Base-by-base conservation (phyloP, 2,888 invertebrate species). In the Pediacus dermestoides region DNA sequence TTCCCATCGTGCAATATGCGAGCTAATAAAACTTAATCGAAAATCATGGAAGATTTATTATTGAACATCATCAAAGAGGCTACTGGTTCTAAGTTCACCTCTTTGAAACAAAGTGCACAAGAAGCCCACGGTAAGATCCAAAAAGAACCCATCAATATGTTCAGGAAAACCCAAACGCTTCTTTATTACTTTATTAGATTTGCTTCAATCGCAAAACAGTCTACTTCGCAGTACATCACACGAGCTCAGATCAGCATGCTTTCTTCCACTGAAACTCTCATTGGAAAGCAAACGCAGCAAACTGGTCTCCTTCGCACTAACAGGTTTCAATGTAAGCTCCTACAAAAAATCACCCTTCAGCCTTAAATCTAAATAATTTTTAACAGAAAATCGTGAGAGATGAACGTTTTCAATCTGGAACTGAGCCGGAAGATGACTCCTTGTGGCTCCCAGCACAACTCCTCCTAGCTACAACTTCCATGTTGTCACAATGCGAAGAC, bases 401-500 rank as follows among this genome's bases (percentile, higher is more conserved):
- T 70, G 91, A 92, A 64, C 77, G 92, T 39, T 93, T 94, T 64
- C 91, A 92, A 64, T 82, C 90, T 10, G 88, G 88, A 13, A 80
- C 87, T 48, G 93, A 93, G 64, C 88, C 88, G 1, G 92, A 93
- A 70, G 88, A 90, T 64, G 92, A 93, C 70, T 90, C 90, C 1
- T 74, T 89, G 28, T 93, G 93, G 92, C 74, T 94, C 61, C 92
- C 94, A 3, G 87, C 91, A 2, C 95, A 95, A 69, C 75, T 95
- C 38, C 74, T 95, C 21, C 82, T 87, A 49, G 84, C 92, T 1
- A 88, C 94, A 35, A 81, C 86, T 12, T 84, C 85, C 0, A 82
- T 88, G 60, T 77, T 84, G 57, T 77, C 82, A 49, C 81, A 89
- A 60, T 73, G 87, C 37, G 92, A 93, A 58, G 93, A 95, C 51